phyloP scores from a whole-genome alignment of 2,888 invertebrate species.

The Tenthredo scrophulariae region DNA sequence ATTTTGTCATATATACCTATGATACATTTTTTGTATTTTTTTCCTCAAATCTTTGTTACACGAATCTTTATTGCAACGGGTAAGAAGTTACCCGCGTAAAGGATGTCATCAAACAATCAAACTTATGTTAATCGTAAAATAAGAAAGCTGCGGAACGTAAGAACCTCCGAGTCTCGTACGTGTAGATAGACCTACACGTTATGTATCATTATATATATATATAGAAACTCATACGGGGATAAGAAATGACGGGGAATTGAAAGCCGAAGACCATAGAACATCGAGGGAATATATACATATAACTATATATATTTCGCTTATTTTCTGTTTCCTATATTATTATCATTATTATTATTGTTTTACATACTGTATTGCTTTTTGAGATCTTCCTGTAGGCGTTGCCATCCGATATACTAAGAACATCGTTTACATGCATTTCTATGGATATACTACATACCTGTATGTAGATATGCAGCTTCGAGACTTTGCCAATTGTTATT shows the following conservation, averaged over 20 bases:
- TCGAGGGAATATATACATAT: neutral
- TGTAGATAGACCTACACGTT: neutral
- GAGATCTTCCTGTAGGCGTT: neutral
- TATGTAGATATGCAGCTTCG: neutral
- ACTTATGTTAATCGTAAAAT: constrained; percentile 42
- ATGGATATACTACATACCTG: neutral
- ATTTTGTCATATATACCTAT: neutral
- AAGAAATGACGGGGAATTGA: neutral
- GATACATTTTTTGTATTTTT: neutral
- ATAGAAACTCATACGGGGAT: neutral
- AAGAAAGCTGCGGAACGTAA: constrained; percentile 30
- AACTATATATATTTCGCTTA: neutral
- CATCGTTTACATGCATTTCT: neutral
- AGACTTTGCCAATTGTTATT: constrained; percentile 42
- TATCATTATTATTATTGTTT: neutral
- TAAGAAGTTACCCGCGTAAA: constrained; percentile 15
- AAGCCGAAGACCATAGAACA: constrained; percentile 23
- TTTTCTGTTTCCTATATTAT: neutral
- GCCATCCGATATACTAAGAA: neutral
- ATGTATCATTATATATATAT: neutral
- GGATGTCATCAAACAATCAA: constrained; percentile 47
- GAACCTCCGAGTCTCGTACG: neutral
- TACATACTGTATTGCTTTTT: neutral
- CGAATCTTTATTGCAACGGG: neutral
- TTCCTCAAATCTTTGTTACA: neutral